Conservation (phyloP, 2,797 vertebrate species). For the Esox masquinongy region DNA sequence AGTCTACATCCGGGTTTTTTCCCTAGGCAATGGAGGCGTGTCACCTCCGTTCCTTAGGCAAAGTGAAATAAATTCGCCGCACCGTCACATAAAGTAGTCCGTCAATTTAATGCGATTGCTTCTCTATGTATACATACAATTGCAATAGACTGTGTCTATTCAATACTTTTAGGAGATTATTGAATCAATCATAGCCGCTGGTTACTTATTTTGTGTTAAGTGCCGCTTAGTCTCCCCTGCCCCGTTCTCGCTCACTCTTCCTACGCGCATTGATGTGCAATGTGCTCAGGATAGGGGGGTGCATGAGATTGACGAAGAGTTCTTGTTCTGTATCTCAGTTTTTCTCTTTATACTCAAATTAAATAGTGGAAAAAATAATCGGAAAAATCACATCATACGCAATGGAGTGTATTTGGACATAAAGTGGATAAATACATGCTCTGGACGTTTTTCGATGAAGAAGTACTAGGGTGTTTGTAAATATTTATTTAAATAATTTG, state of each 20-base stretch:
- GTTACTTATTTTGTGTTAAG: constrained; percentile 25
- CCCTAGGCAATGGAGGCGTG: constrained; percentile 85
- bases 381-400: constrained; percentile 18
- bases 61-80: constrained; percentile 90
- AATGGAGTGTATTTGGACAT: constrained; percentile 32
- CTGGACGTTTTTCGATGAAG: constrained; percentile 46
- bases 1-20: constrained; percentile 90
- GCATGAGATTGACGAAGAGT: constrained; percentile 70
- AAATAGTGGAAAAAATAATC: constrained; percentile 35
- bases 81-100: constrained; percentile 84
- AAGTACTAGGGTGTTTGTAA: constrained; percentile 77
- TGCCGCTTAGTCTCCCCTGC: constrained; percentile 45
- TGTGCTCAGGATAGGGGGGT: constrained; percentile 67
- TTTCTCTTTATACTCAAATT: constrained; percentile 59
- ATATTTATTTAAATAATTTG: constrained; percentile 67
- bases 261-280: constrained; percentile 59
- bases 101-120: constrained; percentile 53
- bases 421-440: constrained; percentile 33
- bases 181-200: constrained; percentile 4
- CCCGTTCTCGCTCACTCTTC: constrained; percentile 62
- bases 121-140: constrained; percentile 7
- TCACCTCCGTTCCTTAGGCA: constrained; percentile 88
- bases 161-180: constrained; percentile 1
- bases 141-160: constrained; percentile 19
- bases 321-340: constrained; percentile 70